phyloP scores from a whole-genome alignment of 2,888 invertebrate genomes.

The Phalera bucephala region DNA sequence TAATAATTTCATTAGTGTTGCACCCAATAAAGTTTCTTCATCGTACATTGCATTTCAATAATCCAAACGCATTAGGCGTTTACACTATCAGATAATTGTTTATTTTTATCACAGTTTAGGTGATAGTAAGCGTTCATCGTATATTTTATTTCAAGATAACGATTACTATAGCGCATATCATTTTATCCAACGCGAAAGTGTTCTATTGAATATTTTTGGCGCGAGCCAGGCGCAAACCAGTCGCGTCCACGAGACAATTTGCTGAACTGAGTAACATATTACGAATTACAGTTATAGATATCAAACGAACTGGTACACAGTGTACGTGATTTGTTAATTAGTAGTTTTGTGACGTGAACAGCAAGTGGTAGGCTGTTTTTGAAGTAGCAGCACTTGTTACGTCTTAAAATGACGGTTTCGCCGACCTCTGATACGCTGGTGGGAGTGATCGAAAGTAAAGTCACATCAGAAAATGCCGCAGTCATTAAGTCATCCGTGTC shows the following conservation, averaged over 20 bases:
- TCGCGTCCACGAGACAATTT: slow-evolving; percentile 30
- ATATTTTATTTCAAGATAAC: slow-evolving; percentile 25
- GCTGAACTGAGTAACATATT: slow-evolving; percentile 8
- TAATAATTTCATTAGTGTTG: too few species aligned
- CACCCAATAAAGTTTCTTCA: too few species aligned
- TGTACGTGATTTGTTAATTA: slow-evolving; percentile 13
- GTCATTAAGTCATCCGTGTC: slow-evolving; percentile 13
- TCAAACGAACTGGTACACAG: slow-evolving; percentile 17
- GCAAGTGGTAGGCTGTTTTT: too few species aligned
- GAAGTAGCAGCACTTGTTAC: too few species aligned
- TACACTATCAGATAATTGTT: too few species aligned
- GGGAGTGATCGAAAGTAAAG: slow-evolving; percentile 37
- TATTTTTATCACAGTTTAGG: too few species aligned
- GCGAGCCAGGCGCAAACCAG: slow-evolving; percentile 32
- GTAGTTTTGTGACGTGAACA: not conserved
- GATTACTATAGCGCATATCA: slow-evolving; percentile 24
- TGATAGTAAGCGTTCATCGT: slow-evolving; percentile 20
- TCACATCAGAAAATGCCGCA: slow-evolving; percentile 16
- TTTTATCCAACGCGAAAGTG: slow-evolving; percentile 25
- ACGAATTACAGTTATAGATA: too few species aligned
- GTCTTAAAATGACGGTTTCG: slow-evolving; percentile 22
- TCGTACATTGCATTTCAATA: too few species aligned
- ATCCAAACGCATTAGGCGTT: too few species aligned
- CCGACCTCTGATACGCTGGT: slow-evolving; percentile 24
- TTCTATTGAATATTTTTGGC: slow-evolving; percentile 42